A percentile compares a stretch with the other conserved stretches of the same genome.
Evolutionary conservation across 2,888 invertebrate genomes (phyloP).

Genomic region (Luperina nickerlii): DNA sequence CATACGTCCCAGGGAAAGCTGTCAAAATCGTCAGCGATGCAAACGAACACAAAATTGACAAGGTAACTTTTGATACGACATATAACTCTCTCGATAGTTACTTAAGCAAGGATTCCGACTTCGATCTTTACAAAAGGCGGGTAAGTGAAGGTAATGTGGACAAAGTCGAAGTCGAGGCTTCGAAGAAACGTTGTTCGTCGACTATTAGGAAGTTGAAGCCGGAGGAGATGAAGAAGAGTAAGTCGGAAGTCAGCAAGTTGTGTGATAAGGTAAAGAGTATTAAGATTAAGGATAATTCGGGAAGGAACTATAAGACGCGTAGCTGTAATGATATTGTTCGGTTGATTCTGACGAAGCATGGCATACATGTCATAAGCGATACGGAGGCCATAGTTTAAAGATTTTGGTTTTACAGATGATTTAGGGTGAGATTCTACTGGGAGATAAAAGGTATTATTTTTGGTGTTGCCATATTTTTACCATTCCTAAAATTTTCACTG

Average conservation of each 20-base stretch:
- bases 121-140: slow-evolving; percentile 79
- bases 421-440: slow-evolving; percentile 32
- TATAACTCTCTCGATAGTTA: slow-evolving; percentile 90
- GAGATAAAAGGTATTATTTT: background rate
- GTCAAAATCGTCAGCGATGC: slow-evolving; percentile 92
- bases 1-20: slow-evolving; percentile 92
- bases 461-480: no score
- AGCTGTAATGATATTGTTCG: slow-evolving; percentile 92
- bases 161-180: slow-evolving; percentile 65
- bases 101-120: slow-evolving; percentile 83
- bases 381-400: slow-evolving; percentile 92
- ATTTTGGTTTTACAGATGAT: background rate
- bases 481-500: no score
- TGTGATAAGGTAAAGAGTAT: slow-evolving; percentile 87
- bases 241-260: slow-evolving; percentile 88
- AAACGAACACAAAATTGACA: slow-evolving; percentile 83
- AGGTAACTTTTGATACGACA: slow-evolving; percentile 84
- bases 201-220: slow-evolving; percentile 83
- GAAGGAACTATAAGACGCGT: slow-evolving; percentile 83
- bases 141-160: slow-evolving; percentile 85
- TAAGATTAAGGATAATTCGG: slow-evolving; percentile 81
- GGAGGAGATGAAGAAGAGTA: slow-evolving; percentile 86
- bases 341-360: slow-evolving; percentile 94
- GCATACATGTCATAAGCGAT: slow-evolving; percentile 94
- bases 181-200: slow-evolving; percentile 85